Evolutionary conservation across 2,113 vertebrate genomes (phyloP), one percentile per base, ranked within the genome.

Genomic region (Elgaria multicarinata): DNA sequence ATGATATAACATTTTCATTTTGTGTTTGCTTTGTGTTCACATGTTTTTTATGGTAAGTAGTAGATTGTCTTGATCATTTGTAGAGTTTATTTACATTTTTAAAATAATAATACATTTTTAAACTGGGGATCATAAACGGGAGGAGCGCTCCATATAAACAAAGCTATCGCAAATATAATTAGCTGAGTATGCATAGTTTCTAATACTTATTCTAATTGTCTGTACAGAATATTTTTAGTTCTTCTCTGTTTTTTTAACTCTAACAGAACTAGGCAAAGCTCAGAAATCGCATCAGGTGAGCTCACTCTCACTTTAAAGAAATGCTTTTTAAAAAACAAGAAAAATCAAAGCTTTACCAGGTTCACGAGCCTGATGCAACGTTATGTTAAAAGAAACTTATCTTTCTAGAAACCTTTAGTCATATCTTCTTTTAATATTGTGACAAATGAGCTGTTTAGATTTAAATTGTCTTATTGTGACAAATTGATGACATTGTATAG

Each of bases 201-300:
- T 88, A 81, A 55, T 87, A 72, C 64, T 90, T 31, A 75, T 2
- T 64, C 62, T 89, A 74, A 88, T 53, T 69, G 55, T 50, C 62
- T 14, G 69, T n/a, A 2, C 64, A 92, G 55, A 87, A 14, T 9
- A 85, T 50, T 88, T 75, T 36, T 87, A 78, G 13, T 0, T 3
- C 86, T 86, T 83, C 39, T 85, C 2, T 39, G 66, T 58, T 81
- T 79, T 78, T 91, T 85, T 53, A 31, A 24, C 64, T 74, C 72
- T 3, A 8, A 81, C 62, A 82, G 69, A 31, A 8, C 80, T 4
- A 18, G 13, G 0, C n/a, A 88, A 86, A 31, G 6, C 71, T 31
- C 7, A 64, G 89, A 42, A 75, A 89, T 87, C 2, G 85, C 26
- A 77, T 2, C 10, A 77, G 9, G 14, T 90, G 92, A 42, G 22